A percentile compares a stretch with the other conserved stretches of the same genome.
Conservation (phyloP, 2,113 vertebrate genomes). For the Butorides virescens region DNA sequence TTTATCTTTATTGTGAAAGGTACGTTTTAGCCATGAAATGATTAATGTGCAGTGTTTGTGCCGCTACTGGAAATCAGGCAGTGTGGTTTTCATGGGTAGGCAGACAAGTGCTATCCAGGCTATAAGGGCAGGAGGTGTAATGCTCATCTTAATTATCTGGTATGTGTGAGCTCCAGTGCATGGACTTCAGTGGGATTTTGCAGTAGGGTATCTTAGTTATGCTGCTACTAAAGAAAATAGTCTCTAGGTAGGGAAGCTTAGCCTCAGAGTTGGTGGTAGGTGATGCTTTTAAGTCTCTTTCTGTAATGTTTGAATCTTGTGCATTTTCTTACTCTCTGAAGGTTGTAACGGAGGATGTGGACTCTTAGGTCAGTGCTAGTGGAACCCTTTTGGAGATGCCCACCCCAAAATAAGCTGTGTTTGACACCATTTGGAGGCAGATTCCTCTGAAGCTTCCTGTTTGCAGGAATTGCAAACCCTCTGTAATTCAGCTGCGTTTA, state of each 20-base stretch:
- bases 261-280: background rate
- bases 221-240: background rate
- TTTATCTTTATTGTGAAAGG: background rate
- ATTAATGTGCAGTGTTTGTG: background rate
- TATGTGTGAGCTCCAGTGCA: background rate
- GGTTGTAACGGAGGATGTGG: background rate
- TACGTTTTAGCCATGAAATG: fast-evolving
- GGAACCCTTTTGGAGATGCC: background rate
- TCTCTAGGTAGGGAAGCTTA: background rate
- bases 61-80: background rate
- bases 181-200: background rate
- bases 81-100: background rate
- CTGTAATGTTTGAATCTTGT: background rate
- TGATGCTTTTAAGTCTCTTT: background rate
- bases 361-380: background rate
- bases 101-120: background rate
- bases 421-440: background rate
- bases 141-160: background rate
- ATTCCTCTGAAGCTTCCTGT: background rate
- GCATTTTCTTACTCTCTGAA: background rate
- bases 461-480: background rate
- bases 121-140: background rate
- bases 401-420: background rate
- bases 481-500: background rate
- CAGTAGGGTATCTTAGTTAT: background rate